A percentile compares a stretch with the other conserved stretches of the same genome.
Evolutionary conservation across 2,888 invertebrate genomes (phyloP).

Genomic region (Drosophila subquinaria): DNA sequence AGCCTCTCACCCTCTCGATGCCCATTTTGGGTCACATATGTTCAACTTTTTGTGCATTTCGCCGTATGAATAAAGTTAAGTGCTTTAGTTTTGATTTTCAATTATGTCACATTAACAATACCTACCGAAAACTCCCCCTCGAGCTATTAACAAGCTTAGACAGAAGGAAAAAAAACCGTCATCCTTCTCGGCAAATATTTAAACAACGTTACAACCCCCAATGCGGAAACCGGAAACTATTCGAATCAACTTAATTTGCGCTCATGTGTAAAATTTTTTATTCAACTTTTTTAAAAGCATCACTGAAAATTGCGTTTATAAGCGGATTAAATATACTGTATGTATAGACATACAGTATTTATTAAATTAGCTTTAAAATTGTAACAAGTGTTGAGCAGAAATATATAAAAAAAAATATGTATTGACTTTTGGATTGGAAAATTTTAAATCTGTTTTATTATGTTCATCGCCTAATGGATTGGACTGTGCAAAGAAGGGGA

Average conservation of each 20-base stretch:
- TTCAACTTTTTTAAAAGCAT: conserved; percentile 60
- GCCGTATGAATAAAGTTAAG: conserved; percentile 74
- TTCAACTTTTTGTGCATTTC: conserved; percentile 76
- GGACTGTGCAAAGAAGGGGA: not conserved
- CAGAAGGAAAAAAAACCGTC: conserved; percentile 12
- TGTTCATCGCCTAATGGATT: conserved; percentile 11
- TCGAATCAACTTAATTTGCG: conserved; percentile 52
- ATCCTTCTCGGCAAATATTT: conserved; percentile 60
- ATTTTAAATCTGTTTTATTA: conserved; percentile 29
- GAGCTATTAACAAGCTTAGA: conserved; percentile 71
- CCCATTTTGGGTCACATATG: conserved; percentile 65
- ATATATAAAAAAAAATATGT: conserved; percentile 36
- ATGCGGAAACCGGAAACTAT: conserved; percentile 39
- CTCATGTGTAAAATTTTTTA: conserved; percentile 76
- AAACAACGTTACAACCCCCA: conserved; percentile 70
- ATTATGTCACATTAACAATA: conserved; percentile 80
- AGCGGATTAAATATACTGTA: conserved; percentile 70
- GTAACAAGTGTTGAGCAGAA: conserved; percentile 72
- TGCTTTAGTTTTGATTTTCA: conserved; percentile 83
- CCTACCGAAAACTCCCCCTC: conserved; percentile 5
- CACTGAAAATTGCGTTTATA: conserved; percentile 63
- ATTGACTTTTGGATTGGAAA: conserved; percentile 67
- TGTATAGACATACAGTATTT: conserved; percentile 32
- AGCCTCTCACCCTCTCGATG: conserved; percentile 14
- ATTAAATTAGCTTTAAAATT: conserved; percentile 75